These are phyloP conservation scores for Osedax fenrisi DNA, from an alignment of 2,888 invertebrate genomes.

Conservation along the genomic window DNA sequence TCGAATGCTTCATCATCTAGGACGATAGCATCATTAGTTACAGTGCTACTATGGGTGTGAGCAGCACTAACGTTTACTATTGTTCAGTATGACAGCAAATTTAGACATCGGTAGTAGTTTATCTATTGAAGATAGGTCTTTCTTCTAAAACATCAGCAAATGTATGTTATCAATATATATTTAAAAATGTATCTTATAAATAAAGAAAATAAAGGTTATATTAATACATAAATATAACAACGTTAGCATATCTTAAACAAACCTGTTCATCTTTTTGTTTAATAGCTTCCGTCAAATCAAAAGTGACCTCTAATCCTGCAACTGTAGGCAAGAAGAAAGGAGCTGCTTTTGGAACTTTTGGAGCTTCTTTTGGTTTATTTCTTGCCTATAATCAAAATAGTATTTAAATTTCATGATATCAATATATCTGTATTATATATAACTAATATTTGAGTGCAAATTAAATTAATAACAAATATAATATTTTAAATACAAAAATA, in stretches of 20 bases:
- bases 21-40: constrained; percentile 8
- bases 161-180: not conserved
- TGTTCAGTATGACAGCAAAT: constrained; percentile 37
- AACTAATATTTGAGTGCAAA: not conserved
- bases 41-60: not conserved
- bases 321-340: constrained; percentile 91
- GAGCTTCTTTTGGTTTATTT: constrained; percentile 76
- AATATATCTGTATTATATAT: not conserved
- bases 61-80: constrained; percentile 28
- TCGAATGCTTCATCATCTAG: constrained; percentile 55
- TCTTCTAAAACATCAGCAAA: not conserved
- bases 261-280: constrained; percentile 28
- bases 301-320: constrained; percentile 64
- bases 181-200: not conserved
- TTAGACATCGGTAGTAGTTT: constrained; percentile 36
- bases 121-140: not conserved
- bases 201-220: not conserved
- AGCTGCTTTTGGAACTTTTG: constrained; percentile 71
- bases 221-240: too few relatives aligned
- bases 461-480: not conserved
- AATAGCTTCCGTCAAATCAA: constrained; percentile 57
- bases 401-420: too few relatives aligned
- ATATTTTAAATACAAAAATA: too few relatives aligned
- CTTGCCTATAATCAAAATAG: constrained; percentile 53
- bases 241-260: not conserved